Base-by-base conservation (phyloP, 2,797 vertebrate genomes). In the Emydoidea blandingii region DNA sequence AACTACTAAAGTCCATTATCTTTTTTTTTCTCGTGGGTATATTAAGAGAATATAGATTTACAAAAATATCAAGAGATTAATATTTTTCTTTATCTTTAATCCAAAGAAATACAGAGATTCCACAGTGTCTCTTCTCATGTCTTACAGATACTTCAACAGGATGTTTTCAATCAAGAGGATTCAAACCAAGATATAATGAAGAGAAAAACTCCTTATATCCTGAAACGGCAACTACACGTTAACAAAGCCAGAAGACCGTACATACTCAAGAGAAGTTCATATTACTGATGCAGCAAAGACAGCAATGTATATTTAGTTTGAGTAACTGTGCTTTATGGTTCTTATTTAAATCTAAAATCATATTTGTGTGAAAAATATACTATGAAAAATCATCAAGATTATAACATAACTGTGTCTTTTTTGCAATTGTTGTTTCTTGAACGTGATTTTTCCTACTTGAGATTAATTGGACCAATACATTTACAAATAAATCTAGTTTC, bases 191-290 rank as follows among this genome's bases (percentile, higher is more conserved):
- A 98, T 59, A 98, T 98, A 21, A 98, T 99, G 93, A 99, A 99
- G 96, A 98, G 99, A 91, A 99, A 99, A 98, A 99, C 99, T 4
- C 99, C 99, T 12, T 99, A 99, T 95, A 99, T 99, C 97, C 98
- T 99, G 97, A 99, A 99, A 98, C 98, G 99, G 90, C 99, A 99
- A 94, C 97, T 98, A 44, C 99, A 98, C 92, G 98, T 98, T 94
- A 98, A 98, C 98, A 99, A 99, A 98, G 98, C 99, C 59, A 99
- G 99, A 98, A 98, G 99, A 97, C 99, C 99, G 15, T 99, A 99
- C 98, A 99, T 99, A 97, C 98, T 99, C 92, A 99, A 99, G 93
- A 98, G 99, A 92, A 99, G 97, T 94, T 97, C 98, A 78, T 97
- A 98, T 97, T 99, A 99, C 98, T 99, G 98, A 99, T 92, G 79